Conservation (phyloP, 2,113 vertebrate species). For the Elgaria multicarinata region DNA sequence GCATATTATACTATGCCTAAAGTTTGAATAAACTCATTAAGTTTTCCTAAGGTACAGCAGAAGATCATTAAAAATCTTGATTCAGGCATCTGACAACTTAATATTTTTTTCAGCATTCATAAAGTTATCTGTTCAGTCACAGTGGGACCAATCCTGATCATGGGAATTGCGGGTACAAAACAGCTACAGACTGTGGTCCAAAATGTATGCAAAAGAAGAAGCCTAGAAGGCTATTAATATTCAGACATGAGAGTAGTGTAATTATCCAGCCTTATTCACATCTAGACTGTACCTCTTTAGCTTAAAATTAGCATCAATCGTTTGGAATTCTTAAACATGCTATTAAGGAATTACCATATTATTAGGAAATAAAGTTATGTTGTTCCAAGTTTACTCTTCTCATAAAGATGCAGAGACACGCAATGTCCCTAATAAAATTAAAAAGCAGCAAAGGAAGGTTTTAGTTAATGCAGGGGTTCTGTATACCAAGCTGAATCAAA, state of each 20-base stretch:
- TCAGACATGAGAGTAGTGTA: neutral
- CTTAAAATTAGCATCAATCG: slow-evolving; percentile 42
- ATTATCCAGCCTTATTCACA: slow-evolving; percentile 44
- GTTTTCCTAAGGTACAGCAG: neutral
- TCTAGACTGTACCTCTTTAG: slow-evolving; percentile 31
- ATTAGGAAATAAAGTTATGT: slow-evolving; percentile 13
- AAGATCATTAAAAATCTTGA: slow-evolving; percentile 31
- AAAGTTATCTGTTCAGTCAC: neutral
- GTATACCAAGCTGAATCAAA: neutral
- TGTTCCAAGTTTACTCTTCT: neutral
- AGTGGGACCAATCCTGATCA: neutral
- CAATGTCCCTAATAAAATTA: slow-evolving; percentile 1
- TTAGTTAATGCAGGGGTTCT: neutral
- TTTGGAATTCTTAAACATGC: slow-evolving; percentile 41
- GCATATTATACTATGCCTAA: slow-evolving; percentile 10
- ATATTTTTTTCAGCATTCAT: neutral
- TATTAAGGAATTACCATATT: slow-evolving; percentile 40
- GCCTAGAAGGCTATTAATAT: slow-evolving; percentile 29
- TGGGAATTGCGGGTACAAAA: neutral
- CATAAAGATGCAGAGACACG: accelerated
- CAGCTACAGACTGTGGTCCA: neutral
- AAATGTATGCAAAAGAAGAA: slow-evolving; percentile 27
- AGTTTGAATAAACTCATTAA: slow-evolving; percentile 25
- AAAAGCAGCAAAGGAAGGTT: neutral
- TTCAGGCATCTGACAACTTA: slow-evolving; percentile 32